Evolutionary conservation across 2,797 vertebrate genomes (phyloP).

Genomic region (Trichosurus vulpecula): DNA sequence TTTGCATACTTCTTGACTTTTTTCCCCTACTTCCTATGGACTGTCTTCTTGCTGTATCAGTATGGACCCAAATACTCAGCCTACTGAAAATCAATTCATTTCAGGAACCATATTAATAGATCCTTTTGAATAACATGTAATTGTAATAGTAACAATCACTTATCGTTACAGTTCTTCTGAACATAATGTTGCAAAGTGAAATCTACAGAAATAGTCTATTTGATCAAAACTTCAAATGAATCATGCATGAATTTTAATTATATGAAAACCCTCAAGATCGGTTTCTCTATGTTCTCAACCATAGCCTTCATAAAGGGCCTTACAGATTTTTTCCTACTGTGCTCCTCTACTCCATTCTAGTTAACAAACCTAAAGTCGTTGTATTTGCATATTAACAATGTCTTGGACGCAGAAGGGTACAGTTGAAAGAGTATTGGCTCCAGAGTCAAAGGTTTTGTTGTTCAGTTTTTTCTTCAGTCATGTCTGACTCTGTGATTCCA

Average conservation of each 20-base stretch:
- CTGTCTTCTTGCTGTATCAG: not conserved
- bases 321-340: conserved; percentile 7
- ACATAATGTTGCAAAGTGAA: conserved; percentile 11
- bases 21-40: not conserved
- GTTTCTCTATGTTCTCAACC: not conserved
- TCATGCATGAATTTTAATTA: conserved; percentile 32
- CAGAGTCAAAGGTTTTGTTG: not conserved
- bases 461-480: not conserved
- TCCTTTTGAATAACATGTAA: not conserved
- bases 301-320: not conserved
- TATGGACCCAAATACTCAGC: not conserved
- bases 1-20: not conserved
- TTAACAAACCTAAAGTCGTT: conserved; percentile 34
- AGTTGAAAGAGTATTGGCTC: not conserved
- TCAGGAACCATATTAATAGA: not conserved
- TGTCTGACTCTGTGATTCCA: not conserved
- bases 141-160: conserved; percentile 20
- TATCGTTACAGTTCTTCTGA: conserved; percentile 12
- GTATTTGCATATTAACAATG: not conserved
- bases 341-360: conserved; percentile 43
- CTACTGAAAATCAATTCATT: not conserved
- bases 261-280: conserved; percentile 28
- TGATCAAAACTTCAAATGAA: conserved; percentile 32
- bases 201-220: not conserved
- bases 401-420: not conserved